Evolutionary conservation across 2,888 invertebrate species (phyloP).

Genomic region (Candidula unifasciata): DNA sequence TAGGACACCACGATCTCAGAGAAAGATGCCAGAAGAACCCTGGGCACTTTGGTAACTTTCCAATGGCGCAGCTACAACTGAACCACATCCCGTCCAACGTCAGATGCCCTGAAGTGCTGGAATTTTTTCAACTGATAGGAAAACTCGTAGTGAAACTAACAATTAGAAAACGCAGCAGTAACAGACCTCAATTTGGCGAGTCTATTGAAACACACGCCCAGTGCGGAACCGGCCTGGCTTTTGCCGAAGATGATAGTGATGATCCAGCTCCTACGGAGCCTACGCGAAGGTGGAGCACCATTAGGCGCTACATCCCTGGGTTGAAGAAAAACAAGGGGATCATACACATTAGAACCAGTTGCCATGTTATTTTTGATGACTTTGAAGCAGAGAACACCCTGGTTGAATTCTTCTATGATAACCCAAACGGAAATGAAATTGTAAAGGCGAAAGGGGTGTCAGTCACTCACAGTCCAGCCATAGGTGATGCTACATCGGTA

Average conservation of each 20-base stretch:
- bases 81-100: slow-evolving; percentile 22
- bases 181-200: neutral
- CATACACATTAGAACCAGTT: slow-evolving; percentile 33
- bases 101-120: neutral
- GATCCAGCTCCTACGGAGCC: neutral
- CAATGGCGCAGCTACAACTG: neutral
- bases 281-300: neutral
- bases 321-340: slow-evolving; percentile 25
- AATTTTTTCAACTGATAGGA: neutral
- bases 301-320: neutral
- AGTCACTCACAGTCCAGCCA: neutral
- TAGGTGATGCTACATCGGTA: slow-evolving; percentile 24
- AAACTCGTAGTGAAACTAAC: slow-evolving; percentile 18
- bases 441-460: slow-evolving; percentile 14
- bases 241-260: neutral
- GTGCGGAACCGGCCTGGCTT: slow-evolving; percentile 17
- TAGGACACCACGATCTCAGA: neutral
- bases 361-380: slow-evolving; percentile 37
- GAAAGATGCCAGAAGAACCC: slow-evolving; percentile 30
- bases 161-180: neutral
- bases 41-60: slow-evolving; percentile 28
- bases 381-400: slow-evolving; percentile 27
- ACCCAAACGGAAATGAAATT: slow-evolving; percentile 4
- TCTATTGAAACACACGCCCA: neutral
- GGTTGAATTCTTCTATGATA: slow-evolving; percentile 42